phyloP scores from a whole-genome alignment of 2,113 vertebrate genomes.

The Heterotilapia buettikoferi region DNA sequence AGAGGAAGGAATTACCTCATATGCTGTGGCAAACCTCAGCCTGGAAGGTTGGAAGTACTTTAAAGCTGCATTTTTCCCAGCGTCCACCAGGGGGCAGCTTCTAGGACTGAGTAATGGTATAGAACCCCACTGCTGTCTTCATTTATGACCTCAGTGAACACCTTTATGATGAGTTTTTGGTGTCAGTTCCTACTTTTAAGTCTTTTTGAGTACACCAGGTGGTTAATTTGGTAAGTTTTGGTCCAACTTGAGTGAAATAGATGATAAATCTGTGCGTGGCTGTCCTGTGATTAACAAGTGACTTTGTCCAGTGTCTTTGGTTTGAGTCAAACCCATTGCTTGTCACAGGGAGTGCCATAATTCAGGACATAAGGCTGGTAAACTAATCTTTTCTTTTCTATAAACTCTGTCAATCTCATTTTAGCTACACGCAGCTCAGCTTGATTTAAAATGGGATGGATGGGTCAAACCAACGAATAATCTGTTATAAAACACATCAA shows the following conservation, averaged over 20 bases:
- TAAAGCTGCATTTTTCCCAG: background rate
- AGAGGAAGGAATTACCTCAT: background rate
- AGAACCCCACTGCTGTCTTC: background rate
- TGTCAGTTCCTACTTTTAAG: background rate
- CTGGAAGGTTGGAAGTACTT: background rate
- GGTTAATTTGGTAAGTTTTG: background rate
- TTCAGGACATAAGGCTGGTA: background rate
- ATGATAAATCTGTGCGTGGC: background rate
- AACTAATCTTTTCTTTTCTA: background rate
- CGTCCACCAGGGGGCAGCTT: background rate
- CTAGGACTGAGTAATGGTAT: background rate
- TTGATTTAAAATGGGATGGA: background rate
- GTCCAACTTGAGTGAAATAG: background rate
- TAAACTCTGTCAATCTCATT: background rate
- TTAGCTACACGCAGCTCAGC: background rate
- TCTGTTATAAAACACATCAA: background rate
- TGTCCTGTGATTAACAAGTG: background rate
- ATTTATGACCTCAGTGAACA: background rate
- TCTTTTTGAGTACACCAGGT: background rate
- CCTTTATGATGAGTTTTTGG: background rate
- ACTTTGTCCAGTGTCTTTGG: background rate
- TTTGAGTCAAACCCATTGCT: background rate
- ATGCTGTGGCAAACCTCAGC: background rate
- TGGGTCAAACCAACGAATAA: fast-evolving
- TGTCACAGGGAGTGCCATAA: background rate